Base-by-base conservation (phyloP, 2,888 invertebrate genomes). In the Catocala nupta region DNA sequence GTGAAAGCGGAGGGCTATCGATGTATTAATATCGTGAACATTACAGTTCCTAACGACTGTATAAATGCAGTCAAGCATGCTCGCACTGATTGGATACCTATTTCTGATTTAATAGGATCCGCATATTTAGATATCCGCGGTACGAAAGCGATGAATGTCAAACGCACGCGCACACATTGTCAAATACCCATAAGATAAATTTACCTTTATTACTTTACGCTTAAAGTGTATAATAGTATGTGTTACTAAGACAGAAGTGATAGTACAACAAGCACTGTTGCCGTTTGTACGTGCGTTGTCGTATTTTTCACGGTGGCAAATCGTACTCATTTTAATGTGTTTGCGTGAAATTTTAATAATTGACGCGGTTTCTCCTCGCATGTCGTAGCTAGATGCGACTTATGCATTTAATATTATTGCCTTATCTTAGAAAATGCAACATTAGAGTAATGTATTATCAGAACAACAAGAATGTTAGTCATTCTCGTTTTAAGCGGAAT, bases 11-110 rank as follows among this genome's bases (percentile, higher is more conserved):
- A 72, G 71, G 73, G 77, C 68, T 65, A 57, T 25, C 55, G 66
- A 70, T 63, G 77, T 77, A 77, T 77, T 71, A 76, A 77, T 78
- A 77, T 71, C 78, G 51, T 62, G 77, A 78, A 68, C 73, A 69
- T 71, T 67, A 71, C 66, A 59, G 59, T 65, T 72, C 78, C 80
- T 84, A 86, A 86, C 82, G 85, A 82, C 84, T 81, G 80, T 82
- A 84, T 89, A 87, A 88, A 90, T 55, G 71, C 76, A 75, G 34
- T 79, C 82, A 83, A 85, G 85, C 88, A 81, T 86, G 76, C 66
- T 72, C 64, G 45, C 82, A 82, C 84, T 90, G 90, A 90, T 90
- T 90, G 89, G 89, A 89, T 90, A 83, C 83, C 87, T 90, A 90
- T 90, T 90, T 90, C 84, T 86, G 89, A 84, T 89, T 88, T 89